Evolutionary conservation across 2,113 vertebrate species (phyloP), one percentile per base, ranked within the genome.

Genomic region (Tiliqua scincoides): DNA sequence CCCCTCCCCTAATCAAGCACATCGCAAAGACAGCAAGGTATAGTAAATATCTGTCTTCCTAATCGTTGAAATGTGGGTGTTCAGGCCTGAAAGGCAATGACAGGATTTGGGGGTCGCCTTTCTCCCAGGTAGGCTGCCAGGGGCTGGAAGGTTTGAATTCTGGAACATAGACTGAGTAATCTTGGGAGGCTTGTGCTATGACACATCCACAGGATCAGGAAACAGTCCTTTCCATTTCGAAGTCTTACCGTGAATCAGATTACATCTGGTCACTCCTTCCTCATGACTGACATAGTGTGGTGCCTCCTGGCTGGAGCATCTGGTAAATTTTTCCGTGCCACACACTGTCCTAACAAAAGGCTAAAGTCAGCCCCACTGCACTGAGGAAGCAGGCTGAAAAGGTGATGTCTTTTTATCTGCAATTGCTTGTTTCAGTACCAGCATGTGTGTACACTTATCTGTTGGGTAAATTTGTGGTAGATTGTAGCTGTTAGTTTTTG

Each of bases 371-470:
- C 32, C 15, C 5, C 15, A 37, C 85, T 85, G 43, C 89, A 89
- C 65, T 83, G 90, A 90, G 86, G 89, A 85, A 85, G 91, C 90
- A n/a, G 35, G 6, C 57, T 63, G 12, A 89, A 90, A 79, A 93
- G 89, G 54, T 0, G 80, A 93, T 88, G 85, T 91, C 89, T 91
- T 89, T 92, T 94, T 94, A 93, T 94, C 92, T 93, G 88, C 92
- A 91, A 88, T 90, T 93, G 91, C 89, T 87, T 35, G 89, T 93
- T 91, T 93, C 92, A 92, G 91, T 92, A 93, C 90, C 30, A 0
- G 89, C 0, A 27, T n/a, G 52, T 35, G 87, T 84, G 92, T 81
- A 89, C 88, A 90, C 91, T 61, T 21, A 86, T 91, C 91, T 85
- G 90, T 89, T 86, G 80, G 77, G 89, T 93, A 92, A 91, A 94